Percentiles rank a stretch among this genome's conserved stretches.
phyloP scores from a whole-genome alignment of 2,113 vertebrate genomes.

The Syngnathus typhle region DNA sequence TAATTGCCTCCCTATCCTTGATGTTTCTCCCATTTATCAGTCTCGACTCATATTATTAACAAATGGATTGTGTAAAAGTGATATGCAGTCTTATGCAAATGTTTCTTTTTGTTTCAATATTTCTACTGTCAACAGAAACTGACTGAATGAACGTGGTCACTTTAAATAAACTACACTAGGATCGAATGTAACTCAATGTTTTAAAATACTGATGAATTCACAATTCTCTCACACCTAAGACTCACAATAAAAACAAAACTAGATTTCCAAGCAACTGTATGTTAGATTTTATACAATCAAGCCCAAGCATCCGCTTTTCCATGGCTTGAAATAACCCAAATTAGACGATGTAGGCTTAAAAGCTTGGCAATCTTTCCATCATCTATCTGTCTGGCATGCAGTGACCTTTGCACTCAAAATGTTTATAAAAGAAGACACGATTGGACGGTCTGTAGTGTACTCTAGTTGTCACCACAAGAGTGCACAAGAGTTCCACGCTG shows the following conservation, averaged over 20 bases:
- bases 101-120: background rate
- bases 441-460: background rate
- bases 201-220: background rate
- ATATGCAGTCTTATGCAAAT: background rate
- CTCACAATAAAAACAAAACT: no score
- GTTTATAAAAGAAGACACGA: background rate
- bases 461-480: slow-evolving; percentile 59
- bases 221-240: no score
- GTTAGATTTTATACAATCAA: background rate
- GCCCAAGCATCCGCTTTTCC: background rate
- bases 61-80: background rate
- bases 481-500: slow-evolving; percentile 55
- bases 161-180: background rate
- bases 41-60: background rate
- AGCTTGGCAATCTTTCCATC: background rate
- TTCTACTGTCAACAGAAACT: background rate
- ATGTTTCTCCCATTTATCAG: slow-evolving; percentile 12
- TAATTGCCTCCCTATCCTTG: slow-evolving; percentile 31
- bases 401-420: background rate
- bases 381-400: background rate
- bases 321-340: background rate
- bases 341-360: background rate
- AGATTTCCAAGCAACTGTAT: no score
- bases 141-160: background rate
- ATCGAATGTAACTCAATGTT: background rate